Percentiles rank a stretch among this genome's conserved stretches.
phyloP scores from a whole-genome alignment of 1,140 invertebrate genomes.

The Atopsyche davidsoni region DNA sequence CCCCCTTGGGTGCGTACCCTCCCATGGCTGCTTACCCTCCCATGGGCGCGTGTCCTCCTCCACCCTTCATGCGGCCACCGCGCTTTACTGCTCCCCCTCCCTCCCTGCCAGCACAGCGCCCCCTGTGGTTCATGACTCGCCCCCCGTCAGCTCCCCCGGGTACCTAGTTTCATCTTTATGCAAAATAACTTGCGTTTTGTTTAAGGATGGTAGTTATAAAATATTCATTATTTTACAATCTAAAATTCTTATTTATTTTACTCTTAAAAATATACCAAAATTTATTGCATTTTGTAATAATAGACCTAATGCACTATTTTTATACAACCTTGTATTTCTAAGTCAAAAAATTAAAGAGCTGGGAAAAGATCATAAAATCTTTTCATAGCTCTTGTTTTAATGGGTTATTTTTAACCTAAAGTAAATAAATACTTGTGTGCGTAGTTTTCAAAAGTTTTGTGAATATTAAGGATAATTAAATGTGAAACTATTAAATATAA shows the following conservation, averaged over 20 bases:
- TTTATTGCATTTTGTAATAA: constrained; percentile 1
- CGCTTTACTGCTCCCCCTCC: constrained; percentile 37
- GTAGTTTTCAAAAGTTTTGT: too few species aligned
- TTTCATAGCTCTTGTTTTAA: too few species aligned
- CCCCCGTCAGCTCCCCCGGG: constrained; percentile 36
- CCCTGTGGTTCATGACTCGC: constrained; percentile 35
- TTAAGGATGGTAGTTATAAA: too few species aligned
- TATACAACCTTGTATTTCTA: too few species aligned
- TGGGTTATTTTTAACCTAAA: too few species aligned
- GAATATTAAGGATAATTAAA: too few species aligned
- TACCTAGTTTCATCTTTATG: not conserved
- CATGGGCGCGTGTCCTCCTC: not conserved
- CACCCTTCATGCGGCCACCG: constrained; percentile 32
- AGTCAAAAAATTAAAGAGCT: too few species aligned
- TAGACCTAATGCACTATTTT: too few species aligned
- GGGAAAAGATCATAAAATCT: too few species aligned
- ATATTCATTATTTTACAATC: not conserved
- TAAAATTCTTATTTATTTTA: not conserved
- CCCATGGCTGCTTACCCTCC: not conserved
- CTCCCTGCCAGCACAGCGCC: constrained; percentile 31
- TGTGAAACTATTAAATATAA: too few species aligned
- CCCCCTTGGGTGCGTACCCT: too few species aligned
- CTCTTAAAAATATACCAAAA: not conserved
- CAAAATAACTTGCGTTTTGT: not conserved
- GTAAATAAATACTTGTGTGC: too few species aligned